Conservation (phyloP, 2,797 vertebrate species). For the Rhinoraja longicauda region DNA sequence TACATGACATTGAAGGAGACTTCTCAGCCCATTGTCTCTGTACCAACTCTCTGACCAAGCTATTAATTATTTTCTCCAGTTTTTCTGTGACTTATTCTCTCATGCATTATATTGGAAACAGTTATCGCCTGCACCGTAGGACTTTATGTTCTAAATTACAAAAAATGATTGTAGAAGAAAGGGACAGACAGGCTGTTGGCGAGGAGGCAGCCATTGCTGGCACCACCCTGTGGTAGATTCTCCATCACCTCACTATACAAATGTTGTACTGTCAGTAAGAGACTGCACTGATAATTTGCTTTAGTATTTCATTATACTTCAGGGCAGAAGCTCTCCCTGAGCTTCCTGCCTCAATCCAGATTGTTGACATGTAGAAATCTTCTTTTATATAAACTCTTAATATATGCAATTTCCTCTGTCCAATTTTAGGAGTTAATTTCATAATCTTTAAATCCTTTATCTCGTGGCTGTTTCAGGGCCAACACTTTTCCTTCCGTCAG, state of each 20-base stretch:
- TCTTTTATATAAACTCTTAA: background rate
- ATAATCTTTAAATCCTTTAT: background rate
- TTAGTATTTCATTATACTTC: background rate
- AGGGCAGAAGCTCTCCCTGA: background rate
- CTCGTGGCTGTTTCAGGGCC: background rate
- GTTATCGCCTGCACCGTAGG: background rate
- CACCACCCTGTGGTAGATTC: too few species aligned
- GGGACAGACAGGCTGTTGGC: too few species aligned
- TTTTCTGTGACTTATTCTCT: too few species aligned
- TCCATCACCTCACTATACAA: too few species aligned
- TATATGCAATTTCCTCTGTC: background rate
- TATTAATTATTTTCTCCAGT: too few species aligned
- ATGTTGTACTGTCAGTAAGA: too few species aligned
- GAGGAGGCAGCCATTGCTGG: too few species aligned
- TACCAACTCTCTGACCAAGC: too few species aligned
- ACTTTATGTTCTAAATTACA: background rate
- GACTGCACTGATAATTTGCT: background rate
- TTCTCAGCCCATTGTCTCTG: too few species aligned
- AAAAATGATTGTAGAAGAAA: background rate
- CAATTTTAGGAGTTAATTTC: background rate
- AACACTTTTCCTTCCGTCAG: background rate
- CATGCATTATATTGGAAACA: too few species aligned
- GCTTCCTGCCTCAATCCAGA: background rate
- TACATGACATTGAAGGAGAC: too few species aligned
- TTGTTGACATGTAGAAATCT: background rate